A percentile compares a stretch with the other conserved stretches of the same genome.
These are phyloP conservation scores for Hippoglossus hippoglossus DNA, from an alignment of 2,797 vertebrate genomes.

Conservation along the genomic window DNA sequence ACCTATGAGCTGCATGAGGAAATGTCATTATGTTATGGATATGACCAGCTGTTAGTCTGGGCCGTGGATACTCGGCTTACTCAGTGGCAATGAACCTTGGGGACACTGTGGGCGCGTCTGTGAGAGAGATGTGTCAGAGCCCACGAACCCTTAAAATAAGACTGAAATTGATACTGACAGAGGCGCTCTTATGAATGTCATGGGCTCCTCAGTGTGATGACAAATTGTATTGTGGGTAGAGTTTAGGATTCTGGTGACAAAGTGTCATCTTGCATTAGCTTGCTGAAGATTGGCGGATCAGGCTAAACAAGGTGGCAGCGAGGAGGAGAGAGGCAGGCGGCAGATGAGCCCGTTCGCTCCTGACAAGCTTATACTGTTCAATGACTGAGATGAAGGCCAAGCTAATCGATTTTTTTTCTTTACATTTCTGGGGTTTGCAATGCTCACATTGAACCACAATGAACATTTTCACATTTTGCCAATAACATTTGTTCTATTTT, in stretches of 20 bases:
- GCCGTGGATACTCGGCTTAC: slow-evolving; percentile 23
- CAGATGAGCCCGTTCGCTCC: slow-evolving; percentile 53
- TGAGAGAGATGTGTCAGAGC: slow-evolving; percentile 49
- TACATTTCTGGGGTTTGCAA: slow-evolving; percentile 17
- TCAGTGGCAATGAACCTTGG: slow-evolving; percentile 47
- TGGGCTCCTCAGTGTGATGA: slow-evolving; percentile 70
- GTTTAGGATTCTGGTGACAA: slow-evolving; percentile 78
- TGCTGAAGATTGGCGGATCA: slow-evolving; percentile 76
- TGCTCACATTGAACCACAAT: slow-evolving; percentile 19
- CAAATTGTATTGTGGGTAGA: slow-evolving; percentile 76
- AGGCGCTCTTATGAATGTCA: slow-evolving; percentile 76
- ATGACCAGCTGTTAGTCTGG: slow-evolving; percentile 42
- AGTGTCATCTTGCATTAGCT: slow-evolving; percentile 79
- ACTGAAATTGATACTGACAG: slow-evolving; percentile 78
- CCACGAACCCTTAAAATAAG: slow-evolving; percentile 65
- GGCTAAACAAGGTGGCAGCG: slow-evolving; percentile 77
- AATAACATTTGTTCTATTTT: slow-evolving; percentile 14
- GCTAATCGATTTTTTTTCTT: slow-evolving; percentile 31
- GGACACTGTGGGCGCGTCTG: slow-evolving; percentile 65
- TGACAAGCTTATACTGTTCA: slow-evolving; percentile 42
- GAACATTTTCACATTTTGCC: slow-evolving; percentile 8
- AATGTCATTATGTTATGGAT: slow-evolving; percentile 19
- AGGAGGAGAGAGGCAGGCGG: slow-evolving; percentile 65
- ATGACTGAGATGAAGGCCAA: slow-evolving; percentile 30
- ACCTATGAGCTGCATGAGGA: slow-evolving; percentile 1